Evolutionary conservation across 2,797 vertebrate genomes (phyloP).

Genomic region (Cynopterus sphinx): DNA sequence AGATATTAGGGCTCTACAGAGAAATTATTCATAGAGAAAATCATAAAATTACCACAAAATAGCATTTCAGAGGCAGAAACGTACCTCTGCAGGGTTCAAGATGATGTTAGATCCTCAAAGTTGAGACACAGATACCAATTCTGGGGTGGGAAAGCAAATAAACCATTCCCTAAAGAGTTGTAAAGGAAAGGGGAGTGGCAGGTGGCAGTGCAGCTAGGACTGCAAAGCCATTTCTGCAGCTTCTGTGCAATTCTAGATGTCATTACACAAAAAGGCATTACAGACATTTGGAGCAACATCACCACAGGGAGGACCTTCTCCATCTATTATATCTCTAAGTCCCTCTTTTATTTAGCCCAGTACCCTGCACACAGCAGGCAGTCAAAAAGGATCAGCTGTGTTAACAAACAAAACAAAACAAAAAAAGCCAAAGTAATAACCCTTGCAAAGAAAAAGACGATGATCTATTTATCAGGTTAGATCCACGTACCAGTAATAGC

Average conservation of each 20-base stretch:
- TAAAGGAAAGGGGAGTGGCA: background rate
- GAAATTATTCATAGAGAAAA: conserved; percentile 48
- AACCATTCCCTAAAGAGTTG: background rate
- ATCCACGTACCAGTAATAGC: background rate
- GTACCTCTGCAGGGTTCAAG: background rate
- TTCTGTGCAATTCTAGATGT: fast-evolving
- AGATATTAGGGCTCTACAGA: background rate
- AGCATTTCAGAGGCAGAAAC: background rate
- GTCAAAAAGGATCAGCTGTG: background rate
- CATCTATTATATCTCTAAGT: fast-evolving
- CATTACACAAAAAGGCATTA: fast-evolving
- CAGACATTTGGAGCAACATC: fast-evolving
- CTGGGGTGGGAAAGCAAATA: background rate
- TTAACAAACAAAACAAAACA: background rate
- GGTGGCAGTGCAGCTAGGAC: fast-evolving
- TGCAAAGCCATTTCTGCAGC: background rate
- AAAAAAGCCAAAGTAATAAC: background rate
- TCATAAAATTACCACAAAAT: background rate
- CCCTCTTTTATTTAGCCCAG: fast-evolving
- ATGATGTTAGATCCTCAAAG: background rate
- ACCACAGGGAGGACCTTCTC: background rate
- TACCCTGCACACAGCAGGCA: background rate
- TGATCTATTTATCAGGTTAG: background rate
- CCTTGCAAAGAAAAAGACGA: background rate
- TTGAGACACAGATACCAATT: background rate